Conservation (phyloP, 2,888 invertebrate genomes). For the Dascillus cervinus region DNA sequence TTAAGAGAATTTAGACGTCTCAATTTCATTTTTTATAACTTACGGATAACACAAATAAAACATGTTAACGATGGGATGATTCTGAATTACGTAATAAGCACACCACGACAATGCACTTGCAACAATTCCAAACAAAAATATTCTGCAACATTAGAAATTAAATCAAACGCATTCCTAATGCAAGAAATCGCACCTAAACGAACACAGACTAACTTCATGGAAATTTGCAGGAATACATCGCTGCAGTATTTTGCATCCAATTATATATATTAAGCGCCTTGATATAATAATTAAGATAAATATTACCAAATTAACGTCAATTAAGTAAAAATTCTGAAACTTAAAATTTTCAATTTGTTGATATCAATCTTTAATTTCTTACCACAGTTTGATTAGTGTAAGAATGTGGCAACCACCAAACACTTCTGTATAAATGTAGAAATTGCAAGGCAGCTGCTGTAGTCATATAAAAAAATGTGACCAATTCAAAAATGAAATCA, state of each 20-base stretch:
- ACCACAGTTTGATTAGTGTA: constrained; percentile 85
- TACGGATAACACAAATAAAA: constrained; percentile 87
- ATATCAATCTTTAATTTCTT: too few species aligned
- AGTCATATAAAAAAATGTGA: constrained; percentile 74
- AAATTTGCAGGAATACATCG: constrained; percentile 24
- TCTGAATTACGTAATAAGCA: constrained; percentile 63
- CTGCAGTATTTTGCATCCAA: constrained; percentile 31
- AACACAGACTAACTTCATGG: constrained; percentile 23
- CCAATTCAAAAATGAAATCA: constrained; percentile 75
- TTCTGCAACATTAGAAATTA: constrained; percentile 38
- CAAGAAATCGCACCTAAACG: constrained; percentile 30
- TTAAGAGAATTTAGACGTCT: constrained; percentile 1
- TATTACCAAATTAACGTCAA: constrained; percentile 79
- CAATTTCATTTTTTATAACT: too few species aligned
- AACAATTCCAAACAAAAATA: constrained; percentile 54
- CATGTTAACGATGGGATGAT: constrained; percentile 70
- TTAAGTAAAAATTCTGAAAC: constrained; percentile 86
- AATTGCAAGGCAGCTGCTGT: constrained; percentile 82
- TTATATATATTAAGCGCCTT: constrained; percentile 63
- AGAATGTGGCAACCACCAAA: constrained; percentile 96
- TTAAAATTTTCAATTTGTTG: constrained; percentile 2
- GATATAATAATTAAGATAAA: constrained; percentile 77
- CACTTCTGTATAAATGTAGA: constrained; percentile 88
- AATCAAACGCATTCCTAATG: too few species aligned
- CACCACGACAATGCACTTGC: constrained; percentile 58